These are phyloP conservation scores for Oscheius onirici DNA, from an alignment of 2,888 invertebrate genomes.

Conservation along the genomic window DNA sequence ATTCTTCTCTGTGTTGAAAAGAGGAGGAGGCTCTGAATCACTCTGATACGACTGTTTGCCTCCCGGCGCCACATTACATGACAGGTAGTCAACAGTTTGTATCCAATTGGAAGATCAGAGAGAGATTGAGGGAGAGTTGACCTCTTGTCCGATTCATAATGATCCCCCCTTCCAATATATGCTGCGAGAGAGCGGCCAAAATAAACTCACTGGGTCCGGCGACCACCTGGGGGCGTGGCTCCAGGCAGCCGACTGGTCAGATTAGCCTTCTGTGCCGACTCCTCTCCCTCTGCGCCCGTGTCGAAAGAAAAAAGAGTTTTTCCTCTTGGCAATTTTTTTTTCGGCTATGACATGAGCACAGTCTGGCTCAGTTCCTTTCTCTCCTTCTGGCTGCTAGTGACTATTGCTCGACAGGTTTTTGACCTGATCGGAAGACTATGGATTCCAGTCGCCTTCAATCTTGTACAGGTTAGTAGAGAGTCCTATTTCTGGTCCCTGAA, in stretches of 20 bases:
- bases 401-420: slow-evolving; percentile 57
- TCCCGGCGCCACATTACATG: background rate
- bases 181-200: slow-evolving; percentile 25
- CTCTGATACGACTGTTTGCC: slow-evolving; percentile 9
- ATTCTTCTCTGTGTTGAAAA: background rate
- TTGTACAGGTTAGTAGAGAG: slow-evolving; percentile 55
- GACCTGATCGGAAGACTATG: slow-evolving; percentile 65
- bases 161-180: background rate
- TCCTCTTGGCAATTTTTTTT: background rate
- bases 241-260: slow-evolving; percentile 30
- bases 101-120: too few species aligned
- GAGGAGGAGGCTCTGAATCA: background rate
- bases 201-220: slow-evolving; percentile 26
- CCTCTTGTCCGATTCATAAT: too few species aligned
- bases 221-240: slow-evolving; percentile 14
- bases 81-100: too few species aligned
- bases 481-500: too few species aligned
- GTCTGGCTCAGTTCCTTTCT: slow-evolving; percentile 49
- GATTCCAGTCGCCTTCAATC: slow-evolving; percentile 61
- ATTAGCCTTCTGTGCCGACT: slow-evolving; percentile 27
- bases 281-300: slow-evolving; percentile 1
- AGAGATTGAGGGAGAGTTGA: too few species aligned
- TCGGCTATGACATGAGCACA: background rate
- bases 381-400: slow-evolving; percentile 56
- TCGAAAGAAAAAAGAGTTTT: background rate